phyloP scores from a whole-genome alignment of 2,888 invertebrate genomes.

The Aspidiotus destructor region DNA sequence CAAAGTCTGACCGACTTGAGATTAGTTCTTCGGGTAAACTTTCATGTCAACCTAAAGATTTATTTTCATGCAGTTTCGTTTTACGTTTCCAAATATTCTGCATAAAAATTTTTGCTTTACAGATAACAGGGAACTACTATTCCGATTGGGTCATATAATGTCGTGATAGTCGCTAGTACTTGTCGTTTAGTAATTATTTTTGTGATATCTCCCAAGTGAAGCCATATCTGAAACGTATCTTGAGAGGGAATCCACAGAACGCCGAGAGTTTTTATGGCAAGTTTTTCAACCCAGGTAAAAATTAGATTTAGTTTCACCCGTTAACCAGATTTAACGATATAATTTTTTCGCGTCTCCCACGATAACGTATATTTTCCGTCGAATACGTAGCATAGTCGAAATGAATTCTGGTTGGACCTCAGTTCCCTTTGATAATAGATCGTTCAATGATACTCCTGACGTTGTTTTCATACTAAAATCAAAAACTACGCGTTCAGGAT shows the following conservation, averaged over 20 bases:
- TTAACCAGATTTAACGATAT: background rate
- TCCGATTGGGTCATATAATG: background rate
- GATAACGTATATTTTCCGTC: background rate
- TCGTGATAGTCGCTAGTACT: background rate
- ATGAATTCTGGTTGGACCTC: background rate
- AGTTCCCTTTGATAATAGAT: background rate
- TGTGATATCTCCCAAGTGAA: background rate
- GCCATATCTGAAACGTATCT: slow-evolving; percentile 34
- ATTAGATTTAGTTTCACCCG: background rate
- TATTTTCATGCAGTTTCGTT: background rate
- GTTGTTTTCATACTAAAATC: background rate
- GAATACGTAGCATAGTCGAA: background rate
- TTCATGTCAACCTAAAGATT: background rate
- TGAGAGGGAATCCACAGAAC: slow-evolving; percentile 34
- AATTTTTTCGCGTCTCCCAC: background rate
- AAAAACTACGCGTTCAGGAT: background rate
- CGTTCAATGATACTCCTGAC: background rate
- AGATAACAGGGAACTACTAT: background rate
- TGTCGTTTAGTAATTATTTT: background rate
- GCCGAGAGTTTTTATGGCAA: slow-evolving; percentile 34
- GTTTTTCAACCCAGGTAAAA: slow-evolving; percentile 6
- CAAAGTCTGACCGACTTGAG: background rate
- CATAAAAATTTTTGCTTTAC: background rate
- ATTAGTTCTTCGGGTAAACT: background rate
- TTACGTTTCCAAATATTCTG: background rate